Evolutionary conservation across 1,140 invertebrate species (phyloP), one percentile per base, ranked within the genome.

Genomic region (Drosophila erecta): DNA sequence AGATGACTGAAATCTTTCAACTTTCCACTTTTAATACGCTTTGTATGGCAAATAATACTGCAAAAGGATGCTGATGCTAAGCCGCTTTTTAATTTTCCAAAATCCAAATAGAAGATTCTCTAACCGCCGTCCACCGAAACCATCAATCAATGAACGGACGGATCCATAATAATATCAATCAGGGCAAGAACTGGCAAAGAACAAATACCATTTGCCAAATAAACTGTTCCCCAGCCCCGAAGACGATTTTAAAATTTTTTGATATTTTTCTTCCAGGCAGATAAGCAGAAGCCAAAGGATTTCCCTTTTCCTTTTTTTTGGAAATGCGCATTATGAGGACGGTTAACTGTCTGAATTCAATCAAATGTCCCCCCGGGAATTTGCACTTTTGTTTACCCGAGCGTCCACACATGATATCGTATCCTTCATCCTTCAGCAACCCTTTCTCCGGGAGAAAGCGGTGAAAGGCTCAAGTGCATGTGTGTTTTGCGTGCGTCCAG

Each of bases 161-260:
- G 17, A 59, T 62, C 71, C 59, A 61, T 79, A 85, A 85, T 80
- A 85, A 81, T 72, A 79, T 89, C 84, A 89, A 89, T 89, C 85
- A 89, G 57, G 75, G 3, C 70, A 51, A 33, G 4, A 43, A 67
- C 64, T 67, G 70, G 43, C 50, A 79, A 80, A 83, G 76, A 89
- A 89, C 76, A 89, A 89, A 89, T 90, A 89, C 69, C 81, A 87
- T 86, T 86, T 86, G 80, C 73, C 65, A 84, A 84, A 84, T 84
- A 67, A 84, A 84, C 80, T 79, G 74, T 51, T 51, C 55, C 69
- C 41, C 38, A 11, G 33, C 51, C 43, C 59, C 50, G 38, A 75
- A 89, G 84, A 79, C 62, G 72, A 77, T 76, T 85, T 79, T 75
- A 71, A 81, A 89, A 71, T 80, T 70, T 80, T 89, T 78, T 78